Evolutionary conservation across 2,113 vertebrate genomes (phyloP), one percentile per base, ranked within the genome.

Genomic region (Xenus cinereus): DNA sequence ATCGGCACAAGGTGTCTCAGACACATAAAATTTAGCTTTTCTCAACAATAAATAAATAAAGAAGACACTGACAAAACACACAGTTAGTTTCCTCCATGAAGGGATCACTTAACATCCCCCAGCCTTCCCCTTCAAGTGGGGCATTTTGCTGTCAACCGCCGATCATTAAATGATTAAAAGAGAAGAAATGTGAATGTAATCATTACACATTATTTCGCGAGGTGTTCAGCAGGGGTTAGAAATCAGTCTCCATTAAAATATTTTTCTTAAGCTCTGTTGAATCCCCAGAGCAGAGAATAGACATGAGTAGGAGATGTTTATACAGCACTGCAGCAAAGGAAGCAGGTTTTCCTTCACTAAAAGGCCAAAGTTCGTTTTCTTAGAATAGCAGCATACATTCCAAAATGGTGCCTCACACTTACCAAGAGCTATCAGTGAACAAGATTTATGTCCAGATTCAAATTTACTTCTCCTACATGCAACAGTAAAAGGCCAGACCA

Each of bases 241-340:
- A 96, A 92, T 95, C 90, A 83, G 73, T 91, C 93, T 98, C 89
- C 80, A 95, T 72, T 71, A 92, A 97, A 95, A 82, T 86, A 67
- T 91, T 95, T 94, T 94, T 92, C 93, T 84, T 88, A 45, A 62
- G 41, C 83, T 88, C 72, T 63, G 32, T 73, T 64, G 95, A 92
- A 93, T 94, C 91, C 95, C 85, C 67, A 68, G 69, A 75, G 81
- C 84, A 83, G 39, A 77, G 51, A 93, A 97, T 46, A 95, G 80
- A 90, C 81, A 68, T 30, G 43, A 94, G 95, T 90, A 73, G 93
- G 92, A 96, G 96, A 97, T 95, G 93, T 97, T 97, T 97, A 92
- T 43, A 68, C 51, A 87, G 83, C 28, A 35, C 56, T 97, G 77
- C 76, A 83, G 91, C 89, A 87, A 81, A 94, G 60, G 74, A 90